Conservation (phyloP, 2,888 invertebrate genomes). For the Drosophila dives region DNA sequence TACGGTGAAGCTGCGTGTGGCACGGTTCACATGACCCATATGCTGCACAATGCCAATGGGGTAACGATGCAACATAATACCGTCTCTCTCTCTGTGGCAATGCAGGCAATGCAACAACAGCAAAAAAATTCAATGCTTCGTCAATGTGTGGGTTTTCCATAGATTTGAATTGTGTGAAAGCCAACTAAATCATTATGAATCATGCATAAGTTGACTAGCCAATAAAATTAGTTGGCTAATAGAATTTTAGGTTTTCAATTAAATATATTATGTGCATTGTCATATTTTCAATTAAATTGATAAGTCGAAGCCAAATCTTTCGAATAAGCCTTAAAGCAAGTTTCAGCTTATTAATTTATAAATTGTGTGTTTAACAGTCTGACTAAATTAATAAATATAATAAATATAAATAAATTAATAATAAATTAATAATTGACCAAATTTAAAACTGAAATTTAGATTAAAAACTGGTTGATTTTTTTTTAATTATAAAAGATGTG, state of each 20-base stretch:
- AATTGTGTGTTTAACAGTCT: not conserved
- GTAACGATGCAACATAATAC: not conserved
- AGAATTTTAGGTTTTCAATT: not conserved
- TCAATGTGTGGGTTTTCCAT: not conserved
- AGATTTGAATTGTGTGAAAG: not conserved
- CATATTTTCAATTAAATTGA: not conserved
- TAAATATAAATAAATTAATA: too few species aligned
- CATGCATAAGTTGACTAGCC: not conserved
- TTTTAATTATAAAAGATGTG: not conserved
- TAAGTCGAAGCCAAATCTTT: not conserved
- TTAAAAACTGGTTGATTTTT: not conserved
- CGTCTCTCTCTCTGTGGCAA: slow-evolving; percentile 9
- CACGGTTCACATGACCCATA: not conserved
- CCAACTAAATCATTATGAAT: not conserved
- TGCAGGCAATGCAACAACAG: slow-evolving; percentile 2
- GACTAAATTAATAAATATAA: too few species aligned
- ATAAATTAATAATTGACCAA: not conserved
- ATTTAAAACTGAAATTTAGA: not conserved
- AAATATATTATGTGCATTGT: not conserved
- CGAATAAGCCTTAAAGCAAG: not conserved
- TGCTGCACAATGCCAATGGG: slow-evolving; percentile 7
- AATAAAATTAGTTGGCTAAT: not conserved
- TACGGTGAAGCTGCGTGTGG: slow-evolving; percentile 4
- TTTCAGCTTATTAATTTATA: not conserved
- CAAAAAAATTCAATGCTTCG: slow-evolving; percentile 3